A percentile compares a stretch with the other conserved stretches of the same genome.
Evolutionary conservation across 1,140 invertebrate species (phyloP).

Genomic region (honey bee (Apis mellifera)): Amel_HAv3.1 CM009944.2:4309501-4310000

Average conservation of each 20-base stretch:
- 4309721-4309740: too few species aligned
- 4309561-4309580: not conserved
- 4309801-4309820: not conserved
- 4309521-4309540: slow-evolving; percentile 8
- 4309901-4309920: too few species aligned
- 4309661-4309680: too few species aligned
- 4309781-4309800: not conserved
- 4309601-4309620: not conserved
- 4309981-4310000: slow-evolving; percentile 18
- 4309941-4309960: slow-evolving; percentile 38
- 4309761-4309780: not conserved
- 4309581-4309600: not conserved
- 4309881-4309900: not conserved
- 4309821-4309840: not conserved
- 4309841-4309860: not conserved
- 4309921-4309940: not conserved
- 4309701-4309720: too few species aligned
- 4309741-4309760: too few species aligned
- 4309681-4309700: too few species aligned
- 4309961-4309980: slow-evolving; percentile 43
- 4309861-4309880: not conserved
- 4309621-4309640: not conserved
- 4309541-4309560: not conserved
- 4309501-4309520: not conserved
- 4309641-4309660: not conserved